Base-by-base conservation (phyloP, 2,113 vertebrate genomes). In the Elachura formosa region DNA sequence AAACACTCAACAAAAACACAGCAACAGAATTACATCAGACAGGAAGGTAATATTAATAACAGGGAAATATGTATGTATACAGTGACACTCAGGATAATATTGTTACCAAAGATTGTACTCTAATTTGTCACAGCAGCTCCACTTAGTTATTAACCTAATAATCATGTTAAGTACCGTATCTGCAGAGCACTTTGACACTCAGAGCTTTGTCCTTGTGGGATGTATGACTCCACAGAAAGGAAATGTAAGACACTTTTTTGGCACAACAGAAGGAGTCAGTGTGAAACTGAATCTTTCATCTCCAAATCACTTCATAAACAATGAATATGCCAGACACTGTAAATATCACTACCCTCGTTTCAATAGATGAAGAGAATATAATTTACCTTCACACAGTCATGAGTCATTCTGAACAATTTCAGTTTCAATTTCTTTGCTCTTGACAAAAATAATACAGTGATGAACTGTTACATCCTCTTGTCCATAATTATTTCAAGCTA, bases 381-480 rank as follows among this genome's bases (percentile, higher is more conserved):
- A 92, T 93, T 89, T 90, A 86, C 48, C 93, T 96, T 86, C 79
- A 86, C 46, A 48, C 26, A 86, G 51, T 52, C 43, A 26, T 78
- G 90, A 95, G 75, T 94, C 72, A 81, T 88, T 90, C 73, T 3
- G 8, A 96, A 48, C 51, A 88, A 90, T 93, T 94, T 86, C 86
- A 48, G 25, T 94, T 94, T 94, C 82, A 78, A 33, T 75, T 83
- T 85, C 71, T 93, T 34, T 68, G 23, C 79, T 87, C 38, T 91
- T 76, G 75, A 69, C 29, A 88, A 89, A 93, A 91, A 87, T 61
- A 89, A 73, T 20, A 13, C 22, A 55, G 36, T 64, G 75, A 90
- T 81, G 75, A 93, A 45, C 28, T 83, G 36, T 73, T 91, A 41
- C 22, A 58, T 31, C 15, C 40, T 89, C 72, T 93, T 9, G 17